Percentiles rank a stretch among this genome's conserved stretches.
phyloP scores from a whole-genome alignment of 2,797 vertebrate species.

The Spinus pinus region DNA sequence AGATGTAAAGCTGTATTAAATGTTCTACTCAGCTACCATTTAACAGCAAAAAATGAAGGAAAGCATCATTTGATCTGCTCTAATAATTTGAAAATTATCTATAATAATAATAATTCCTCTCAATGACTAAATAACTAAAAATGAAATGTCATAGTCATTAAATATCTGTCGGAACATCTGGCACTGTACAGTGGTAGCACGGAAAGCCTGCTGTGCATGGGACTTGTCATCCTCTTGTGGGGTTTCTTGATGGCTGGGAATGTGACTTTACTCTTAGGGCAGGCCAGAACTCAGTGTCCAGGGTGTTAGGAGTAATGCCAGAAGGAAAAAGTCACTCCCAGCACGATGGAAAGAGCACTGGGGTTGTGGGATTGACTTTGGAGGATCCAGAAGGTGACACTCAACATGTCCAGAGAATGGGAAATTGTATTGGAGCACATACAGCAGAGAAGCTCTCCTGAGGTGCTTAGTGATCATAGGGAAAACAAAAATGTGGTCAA shows the following conservation, averaged over 20 bases:
- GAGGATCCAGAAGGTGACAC: not conserved
- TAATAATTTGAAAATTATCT: slow-evolving; percentile 5
- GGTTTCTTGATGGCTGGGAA: not conserved
- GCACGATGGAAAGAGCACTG: not conserved
- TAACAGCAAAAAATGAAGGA: not conserved
- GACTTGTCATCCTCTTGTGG: not conserved
- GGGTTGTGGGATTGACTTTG: not conserved
- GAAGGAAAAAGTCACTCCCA: not conserved
- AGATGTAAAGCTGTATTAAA: not conserved
- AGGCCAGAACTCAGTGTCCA: not conserved
- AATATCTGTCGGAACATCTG: not conserved
- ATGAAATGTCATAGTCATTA: not conserved
- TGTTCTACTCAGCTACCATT: not conserved
- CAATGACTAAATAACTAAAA: not conserved
- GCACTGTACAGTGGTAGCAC: not conserved
- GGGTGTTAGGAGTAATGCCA: not conserved
- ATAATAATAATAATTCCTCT: not conserved
- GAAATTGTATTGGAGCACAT: not conserved
- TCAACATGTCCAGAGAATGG: not conserved
- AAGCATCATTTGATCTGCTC: not conserved
- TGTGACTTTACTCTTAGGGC: not conserved
- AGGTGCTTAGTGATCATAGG: not conserved
- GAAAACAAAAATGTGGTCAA: not conserved
- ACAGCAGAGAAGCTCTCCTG: not conserved
- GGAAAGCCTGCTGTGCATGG: not conserved